Evolutionary conservation across 2,113 vertebrate species (phyloP), one percentile per base, ranked within the genome.

Genomic region (Lepisosteus oculatus): DNA sequence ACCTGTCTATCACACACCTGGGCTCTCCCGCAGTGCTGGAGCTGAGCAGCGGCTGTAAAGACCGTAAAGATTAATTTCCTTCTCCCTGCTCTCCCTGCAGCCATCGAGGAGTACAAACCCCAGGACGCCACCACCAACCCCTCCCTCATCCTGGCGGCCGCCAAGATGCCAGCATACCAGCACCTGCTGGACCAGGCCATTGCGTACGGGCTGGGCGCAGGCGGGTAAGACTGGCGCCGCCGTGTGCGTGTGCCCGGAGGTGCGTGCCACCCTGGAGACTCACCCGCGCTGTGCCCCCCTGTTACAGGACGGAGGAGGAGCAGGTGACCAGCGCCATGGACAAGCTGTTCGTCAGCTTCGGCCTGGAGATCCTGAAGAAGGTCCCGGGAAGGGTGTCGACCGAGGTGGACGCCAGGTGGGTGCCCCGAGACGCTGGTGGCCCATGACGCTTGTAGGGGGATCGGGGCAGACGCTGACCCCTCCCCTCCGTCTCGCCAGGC

Each of bases 41-140:
- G 9, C 62, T 71, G 71, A n/a, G 6, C 15, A 9, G 29, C 29
- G 29, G 29, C 29, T 29, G 29, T 29, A 29, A 29, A 29, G 29
- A 29, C 29, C 1, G 29, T 29, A 29, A 29, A 51, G 47, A 51
- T 9, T 51, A 1, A 51, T 70, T 13, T 29, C 17, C 14, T 47
- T 54, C 2, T 12, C 8, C 55, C 17, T 42, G 8, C 69, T 55
- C 2, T 73, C 29, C 65, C 74, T 14, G 61, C 76, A 99, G 97
- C 97, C 67, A 99, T 99, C 3, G 96, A 98, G 0, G 95, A 97
- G 76, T 99, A 96, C 84, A 96, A 98, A 81, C 97, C 97, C 17
- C 94, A 97, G 72, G 97, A 99, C 92, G 95, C 97, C 75, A 99
- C 97, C 77, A 99, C 97, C 29, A 99, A 99, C 83, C 97, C 97